Conservation (phyloP, 2,113 vertebrate species). For the Ibidorhyncha struthersii region DNA sequence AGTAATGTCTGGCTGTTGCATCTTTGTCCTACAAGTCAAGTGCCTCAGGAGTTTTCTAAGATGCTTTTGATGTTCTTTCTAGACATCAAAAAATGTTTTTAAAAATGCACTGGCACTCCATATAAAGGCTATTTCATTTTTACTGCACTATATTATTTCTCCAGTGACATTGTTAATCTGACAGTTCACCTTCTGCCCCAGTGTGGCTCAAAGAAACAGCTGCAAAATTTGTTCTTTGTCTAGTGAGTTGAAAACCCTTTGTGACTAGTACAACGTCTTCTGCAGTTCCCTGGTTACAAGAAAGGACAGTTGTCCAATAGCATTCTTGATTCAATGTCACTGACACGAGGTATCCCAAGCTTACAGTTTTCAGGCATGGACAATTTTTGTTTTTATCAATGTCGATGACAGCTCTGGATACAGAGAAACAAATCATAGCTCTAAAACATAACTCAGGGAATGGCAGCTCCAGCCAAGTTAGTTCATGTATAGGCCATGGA, state of each 20-base stretch:
- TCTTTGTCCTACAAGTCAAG: not conserved
- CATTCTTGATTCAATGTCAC: not conserved
- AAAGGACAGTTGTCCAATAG: not conserved
- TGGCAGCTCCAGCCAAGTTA: not conserved
- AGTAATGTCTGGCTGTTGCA: not conserved
- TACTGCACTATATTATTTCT: not conserved
- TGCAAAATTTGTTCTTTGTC: not conserved
- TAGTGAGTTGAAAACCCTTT: not conserved
- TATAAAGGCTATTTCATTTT: not conserved
- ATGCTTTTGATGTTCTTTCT: not conserved
- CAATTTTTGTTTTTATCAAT: not conserved
- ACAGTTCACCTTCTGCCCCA: not conserved
- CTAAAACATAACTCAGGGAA: not conserved
- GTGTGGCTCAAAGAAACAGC: not conserved
- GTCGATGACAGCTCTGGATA: not conserved
- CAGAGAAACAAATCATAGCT: not conserved
- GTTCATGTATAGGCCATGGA: not conserved
- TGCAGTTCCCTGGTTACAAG: not conserved
- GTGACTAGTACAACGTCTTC: not conserved
- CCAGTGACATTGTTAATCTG: not conserved
- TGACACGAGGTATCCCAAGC: not conserved
- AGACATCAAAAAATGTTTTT: not conserved
- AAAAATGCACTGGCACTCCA: not conserved
- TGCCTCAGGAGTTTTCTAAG: not conserved
- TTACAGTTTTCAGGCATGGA: not conserved